Conservation (phyloP, 2,797 vertebrate genomes). For the Austrolebias charrua region DNA sequence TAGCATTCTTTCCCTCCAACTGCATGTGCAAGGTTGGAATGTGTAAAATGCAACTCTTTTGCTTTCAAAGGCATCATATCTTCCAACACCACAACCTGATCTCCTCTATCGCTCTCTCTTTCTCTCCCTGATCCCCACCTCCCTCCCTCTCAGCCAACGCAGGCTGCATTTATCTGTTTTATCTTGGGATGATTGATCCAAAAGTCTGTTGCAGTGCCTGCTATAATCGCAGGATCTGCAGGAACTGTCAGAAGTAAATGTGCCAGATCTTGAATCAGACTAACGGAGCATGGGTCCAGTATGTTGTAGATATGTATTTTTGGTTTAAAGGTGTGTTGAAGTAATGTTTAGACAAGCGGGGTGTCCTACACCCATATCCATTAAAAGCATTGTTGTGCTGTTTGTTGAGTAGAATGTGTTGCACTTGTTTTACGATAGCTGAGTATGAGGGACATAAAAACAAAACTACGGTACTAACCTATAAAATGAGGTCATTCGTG, state of each 20-base stretch:
- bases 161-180: slow-evolving; percentile 67
- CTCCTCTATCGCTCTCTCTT: slow-evolving; percentile 5
- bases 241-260: slow-evolving; percentile 60
- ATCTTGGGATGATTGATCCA: slow-evolving; percentile 73
- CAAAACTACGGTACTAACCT: no score
- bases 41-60: slow-evolving; percentile 53
- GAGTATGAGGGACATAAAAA: no score
- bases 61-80: slow-evolving; percentile 67
- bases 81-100: slow-evolving; percentile 42
- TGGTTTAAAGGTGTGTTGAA: slow-evolving; percentile 39
- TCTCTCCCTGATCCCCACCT: slow-evolving; percentile 4
- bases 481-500: no score
- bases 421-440: not conserved
- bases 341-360: slow-evolving; percentile 29
- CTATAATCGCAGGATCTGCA: slow-evolving; percentile 65
- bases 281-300: slow-evolving; percentile 45
- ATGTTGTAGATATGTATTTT: slow-evolving; percentile 60
- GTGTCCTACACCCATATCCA: slow-evolving; percentile 6
- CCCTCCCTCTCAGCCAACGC: slow-evolving; percentile 31
- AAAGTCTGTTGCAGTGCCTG: slow-evolving; percentile 57
- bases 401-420: not conserved
- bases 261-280: slow-evolving; percentile 57
- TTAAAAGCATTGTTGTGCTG: slow-evolving; percentile 36
- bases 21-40: slow-evolving; percentile 46
- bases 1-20: slow-evolving; percentile 40